Conservation (phyloP, 2,888 invertebrate species). For the Loripinus fragilis region DNA sequence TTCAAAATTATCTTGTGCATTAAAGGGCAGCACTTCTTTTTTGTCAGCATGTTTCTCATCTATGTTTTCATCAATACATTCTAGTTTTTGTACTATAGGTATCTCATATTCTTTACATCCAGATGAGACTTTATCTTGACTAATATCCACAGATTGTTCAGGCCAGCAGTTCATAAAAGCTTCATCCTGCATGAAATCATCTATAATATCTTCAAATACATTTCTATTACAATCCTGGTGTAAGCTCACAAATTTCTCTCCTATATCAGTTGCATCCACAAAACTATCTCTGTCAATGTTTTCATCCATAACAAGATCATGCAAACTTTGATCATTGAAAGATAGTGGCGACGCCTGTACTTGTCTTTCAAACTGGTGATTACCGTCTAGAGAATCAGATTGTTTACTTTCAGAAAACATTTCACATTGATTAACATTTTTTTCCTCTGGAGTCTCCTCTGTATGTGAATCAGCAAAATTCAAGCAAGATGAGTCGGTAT, state of each 20-base stretch:
- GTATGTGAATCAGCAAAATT: too few species aligned
- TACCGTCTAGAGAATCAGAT: too few species aligned
- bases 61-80: not conserved
- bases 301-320: not conserved
- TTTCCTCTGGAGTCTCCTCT: too few species aligned
- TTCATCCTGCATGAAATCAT: constrained; percentile 10
- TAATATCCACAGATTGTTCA: not conserved
- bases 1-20: too few species aligned
- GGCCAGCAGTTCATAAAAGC: not conserved
- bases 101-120: not conserved
- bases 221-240: not conserved
- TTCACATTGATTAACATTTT: too few species aligned
- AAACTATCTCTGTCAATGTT: not conserved
- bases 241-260: not conserved
- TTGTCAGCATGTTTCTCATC: not conserved
- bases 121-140: not conserved
- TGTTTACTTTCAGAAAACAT: too few species aligned
- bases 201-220: not conserved
- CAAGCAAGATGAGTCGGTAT: too few species aligned
- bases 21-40: too few species aligned
- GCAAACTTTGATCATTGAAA: not conserved
- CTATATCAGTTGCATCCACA: not conserved
- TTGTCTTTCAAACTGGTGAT: too few species aligned
- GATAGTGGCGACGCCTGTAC: too few species aligned
- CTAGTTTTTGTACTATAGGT: not conserved